phyloP scores from a whole-genome alignment of 2,113 vertebrate genomes.

The Tupaia chinensis region DNA sequence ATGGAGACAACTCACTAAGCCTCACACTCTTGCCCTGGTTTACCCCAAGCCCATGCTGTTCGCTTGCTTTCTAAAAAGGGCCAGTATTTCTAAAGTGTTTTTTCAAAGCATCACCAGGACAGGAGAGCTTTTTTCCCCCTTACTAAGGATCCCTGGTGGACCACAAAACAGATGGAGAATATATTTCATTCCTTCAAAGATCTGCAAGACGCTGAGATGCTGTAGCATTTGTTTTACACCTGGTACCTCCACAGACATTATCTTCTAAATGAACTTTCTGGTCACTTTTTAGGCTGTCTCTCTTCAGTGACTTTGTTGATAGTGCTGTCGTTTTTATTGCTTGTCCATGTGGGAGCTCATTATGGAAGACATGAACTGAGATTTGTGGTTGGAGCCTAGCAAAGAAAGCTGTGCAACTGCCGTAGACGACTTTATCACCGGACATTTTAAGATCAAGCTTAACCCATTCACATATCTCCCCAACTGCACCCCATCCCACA shows the following conservation, averaged over 20 bases:
- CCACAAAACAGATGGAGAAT: neutral
- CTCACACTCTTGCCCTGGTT: neutral
- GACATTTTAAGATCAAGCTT: neutral
- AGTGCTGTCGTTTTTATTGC: neutral
- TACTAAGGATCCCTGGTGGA: neutral
- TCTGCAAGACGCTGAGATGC: neutral
- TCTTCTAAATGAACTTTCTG: neutral
- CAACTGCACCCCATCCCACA: neutral
- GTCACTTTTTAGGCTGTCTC: neutral
- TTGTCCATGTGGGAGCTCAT: neutral
- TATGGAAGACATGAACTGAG: neutral
- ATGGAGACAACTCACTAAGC: neutral
- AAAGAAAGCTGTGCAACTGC: neutral
- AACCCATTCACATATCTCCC: neutral
- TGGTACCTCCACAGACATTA: neutral
- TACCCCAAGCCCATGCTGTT: neutral
- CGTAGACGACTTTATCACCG: neutral
- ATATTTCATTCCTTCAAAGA: neutral
- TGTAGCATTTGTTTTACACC: neutral
- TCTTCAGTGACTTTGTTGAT: neutral
- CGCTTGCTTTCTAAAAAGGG: neutral
- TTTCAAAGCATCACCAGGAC: neutral
- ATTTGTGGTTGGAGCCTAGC: neutral
- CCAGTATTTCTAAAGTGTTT: neutral
- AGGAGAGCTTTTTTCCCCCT: neutral